phyloP scores from a whole-genome alignment of 1,140 invertebrate species.

The Bombus superbus region DNA sequence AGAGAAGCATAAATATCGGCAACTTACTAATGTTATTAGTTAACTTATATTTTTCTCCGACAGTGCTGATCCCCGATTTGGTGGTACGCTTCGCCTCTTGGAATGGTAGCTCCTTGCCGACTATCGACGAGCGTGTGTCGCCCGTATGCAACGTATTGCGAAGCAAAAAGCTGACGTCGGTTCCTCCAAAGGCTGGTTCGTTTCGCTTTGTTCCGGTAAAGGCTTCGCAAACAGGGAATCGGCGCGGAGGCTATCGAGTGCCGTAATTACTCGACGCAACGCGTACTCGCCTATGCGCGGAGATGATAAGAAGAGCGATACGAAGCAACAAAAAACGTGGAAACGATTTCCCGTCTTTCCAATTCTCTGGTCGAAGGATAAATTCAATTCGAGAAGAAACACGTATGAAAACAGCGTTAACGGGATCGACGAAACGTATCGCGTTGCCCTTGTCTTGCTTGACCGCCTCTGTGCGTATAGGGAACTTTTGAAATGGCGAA shows the following conservation, averaged over 20 bases:
- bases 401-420: background rate
- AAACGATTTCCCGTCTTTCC: background rate
- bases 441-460: background rate
- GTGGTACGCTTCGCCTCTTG: too few species aligned
- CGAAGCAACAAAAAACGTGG: background rate
- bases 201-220: slow-evolving; percentile 19
- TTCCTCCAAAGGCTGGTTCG: slow-evolving; percentile 13
- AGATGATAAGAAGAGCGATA: background rate
- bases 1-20: too few species aligned
- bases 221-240: background rate
- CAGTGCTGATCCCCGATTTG: too few species aligned
- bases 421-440: background rate
- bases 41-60: too few species aligned
- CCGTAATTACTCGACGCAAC: slow-evolving; percentile 24
- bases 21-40: too few species aligned
- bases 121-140: background rate
- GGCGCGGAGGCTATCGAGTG: slow-evolving; percentile 4
- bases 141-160: slow-evolving; percentile 18
- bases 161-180: slow-evolving; percentile 28
- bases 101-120: too few species aligned
- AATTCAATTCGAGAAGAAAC: background rate
- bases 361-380: too few species aligned
- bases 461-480: too few species aligned
- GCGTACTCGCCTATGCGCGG: background rate
- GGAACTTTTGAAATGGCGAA: slow-evolving; percentile 33